Conservation (phyloP, 2,888 invertebrate genomes). For the Aspidiotus destructor region DNA sequence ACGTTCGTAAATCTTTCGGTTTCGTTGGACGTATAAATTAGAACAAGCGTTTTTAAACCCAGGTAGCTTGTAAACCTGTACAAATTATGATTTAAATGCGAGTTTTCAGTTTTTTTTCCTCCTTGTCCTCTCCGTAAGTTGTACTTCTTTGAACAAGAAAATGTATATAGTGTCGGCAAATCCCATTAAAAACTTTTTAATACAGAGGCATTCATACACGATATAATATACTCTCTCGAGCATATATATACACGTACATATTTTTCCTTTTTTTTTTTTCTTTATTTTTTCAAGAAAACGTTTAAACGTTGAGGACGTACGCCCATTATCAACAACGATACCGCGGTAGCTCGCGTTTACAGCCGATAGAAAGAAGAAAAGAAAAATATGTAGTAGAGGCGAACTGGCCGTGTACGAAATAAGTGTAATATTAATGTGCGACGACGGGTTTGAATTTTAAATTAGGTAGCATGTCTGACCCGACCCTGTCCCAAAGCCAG, state of each 20-base stretch:
- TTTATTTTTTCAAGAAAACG: background rate
- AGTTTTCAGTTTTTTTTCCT: conserved; percentile 2
- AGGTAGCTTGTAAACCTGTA: conserved; percentile 4
- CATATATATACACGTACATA: background rate
- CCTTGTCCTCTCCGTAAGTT: background rate
- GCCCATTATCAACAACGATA: background rate
- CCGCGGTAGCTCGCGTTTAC: conserved; percentile 15
- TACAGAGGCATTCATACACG: no score
- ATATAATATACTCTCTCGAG: no score
- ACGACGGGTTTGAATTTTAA: conserved; percentile 18
- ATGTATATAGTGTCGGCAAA: conserved; percentile 4
- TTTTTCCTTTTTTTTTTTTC: conserved; percentile 5
- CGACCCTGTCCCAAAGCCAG: conserved; percentile 14
- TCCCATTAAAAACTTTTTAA: conserved; percentile 1
- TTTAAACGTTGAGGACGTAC: conserved; percentile 4
- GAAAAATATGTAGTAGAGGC: conserved; percentile 2
- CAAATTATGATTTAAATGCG: conserved; percentile 4
- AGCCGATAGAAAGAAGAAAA: background rate
- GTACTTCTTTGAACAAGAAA: conserved; percentile 1
- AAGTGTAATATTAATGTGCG: conserved; percentile 18
- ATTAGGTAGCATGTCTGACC: conserved; percentile 14
- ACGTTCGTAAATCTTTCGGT: background rate
- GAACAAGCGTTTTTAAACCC: background rate
- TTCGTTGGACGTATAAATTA: conserved; percentile 2
- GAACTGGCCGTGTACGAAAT: conserved; percentile 10